These are phyloP conservation scores for Bombus pascuorum DNA, from an alignment of 1,140 invertebrate species.

Conservation along the genomic window DNA sequence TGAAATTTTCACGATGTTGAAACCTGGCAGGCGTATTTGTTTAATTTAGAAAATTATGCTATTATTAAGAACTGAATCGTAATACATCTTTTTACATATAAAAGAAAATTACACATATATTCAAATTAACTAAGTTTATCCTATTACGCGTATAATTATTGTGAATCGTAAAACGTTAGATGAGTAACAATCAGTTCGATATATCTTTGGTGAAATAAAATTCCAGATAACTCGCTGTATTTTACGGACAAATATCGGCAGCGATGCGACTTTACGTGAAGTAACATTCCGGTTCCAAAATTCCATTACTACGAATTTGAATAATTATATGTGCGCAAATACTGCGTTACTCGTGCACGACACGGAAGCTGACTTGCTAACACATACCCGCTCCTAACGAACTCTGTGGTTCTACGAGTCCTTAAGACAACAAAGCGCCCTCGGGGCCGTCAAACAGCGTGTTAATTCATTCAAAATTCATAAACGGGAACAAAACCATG, in stretches of 20 bases:
- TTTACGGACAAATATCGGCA: conserved; percentile 46
- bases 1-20: no score
- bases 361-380: conserved; percentile 70
- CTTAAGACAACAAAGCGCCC: conserved; percentile 67
- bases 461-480: conserved; percentile 42
- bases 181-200: background rate
- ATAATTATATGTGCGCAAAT: conserved; percentile 77
- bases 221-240: conserved; percentile 7
- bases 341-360: conserved; percentile 51
- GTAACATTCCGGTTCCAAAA: conserved; percentile 56
- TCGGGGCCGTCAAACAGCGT: conserved; percentile 6
- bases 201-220: background rate
- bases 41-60: no score
- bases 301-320: conserved; percentile 71
- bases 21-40: no score
- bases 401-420: conserved; percentile 60
- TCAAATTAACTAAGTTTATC: no score
- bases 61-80: no score
- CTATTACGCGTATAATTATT: background rate
- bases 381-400: conserved; percentile 65
- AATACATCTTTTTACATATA: no score
- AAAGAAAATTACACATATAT: no score
- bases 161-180: background rate
- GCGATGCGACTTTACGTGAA: conserved; percentile 6
- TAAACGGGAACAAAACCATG: conserved; percentile 4